phyloP scores from a whole-genome alignment of 1,140 invertebrate species.

The Lutraria rhynchaena region DNA sequence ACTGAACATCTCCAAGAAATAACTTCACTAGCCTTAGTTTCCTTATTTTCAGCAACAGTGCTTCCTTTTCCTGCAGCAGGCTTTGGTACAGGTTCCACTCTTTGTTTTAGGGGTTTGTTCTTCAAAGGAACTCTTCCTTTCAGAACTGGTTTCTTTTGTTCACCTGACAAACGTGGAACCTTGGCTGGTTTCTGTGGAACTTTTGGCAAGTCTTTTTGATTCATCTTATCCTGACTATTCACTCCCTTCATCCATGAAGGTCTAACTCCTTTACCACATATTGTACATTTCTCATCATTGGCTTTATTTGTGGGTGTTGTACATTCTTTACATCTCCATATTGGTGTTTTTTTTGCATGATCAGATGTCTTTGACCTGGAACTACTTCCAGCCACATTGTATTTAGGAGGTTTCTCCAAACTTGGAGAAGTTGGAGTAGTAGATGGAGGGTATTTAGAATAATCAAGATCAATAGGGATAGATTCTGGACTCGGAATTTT shows the following conservation, averaged over 20 bases:
- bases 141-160: slow-evolving; percentile 20
- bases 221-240: slow-evolving; percentile 11
- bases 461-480: slow-evolving; percentile 63
- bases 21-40: slow-evolving; percentile 1
- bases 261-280: slow-evolving; percentile 62
- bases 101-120: slow-evolving; percentile 43
- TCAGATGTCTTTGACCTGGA: not conserved
- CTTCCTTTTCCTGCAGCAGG: not conserved
- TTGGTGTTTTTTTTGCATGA: slow-evolving; percentile 11
- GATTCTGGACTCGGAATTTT: slow-evolving; percentile 70
- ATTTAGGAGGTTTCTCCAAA: not conserved
- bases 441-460: slow-evolving; percentile 60
- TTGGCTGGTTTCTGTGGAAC: slow-evolving; percentile 13
- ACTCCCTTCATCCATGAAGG: slow-evolving; percentile 21
- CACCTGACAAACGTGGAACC: slow-evolving; percentile 20
- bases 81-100: not conserved
- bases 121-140: slow-evolving; percentile 61
- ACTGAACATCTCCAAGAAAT: slow-evolving; percentile 65
- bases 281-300: slow-evolving; percentile 66
- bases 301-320: slow-evolving; percentile 72
- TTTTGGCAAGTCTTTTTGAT: slow-evolving; percentile 27
- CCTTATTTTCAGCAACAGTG: slow-evolving; percentile 17
- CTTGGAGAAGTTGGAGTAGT: slow-evolving; percentile 34
- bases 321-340: slow-evolving; percentile 74
- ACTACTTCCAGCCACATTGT: slow-evolving; percentile 6